A percentile compares a stretch with the other conserved stretches of the same genome.
Evolutionary conservation across 2,888 invertebrate species (phyloP).

Genomic region (Dysmachus trigonus): DNA sequence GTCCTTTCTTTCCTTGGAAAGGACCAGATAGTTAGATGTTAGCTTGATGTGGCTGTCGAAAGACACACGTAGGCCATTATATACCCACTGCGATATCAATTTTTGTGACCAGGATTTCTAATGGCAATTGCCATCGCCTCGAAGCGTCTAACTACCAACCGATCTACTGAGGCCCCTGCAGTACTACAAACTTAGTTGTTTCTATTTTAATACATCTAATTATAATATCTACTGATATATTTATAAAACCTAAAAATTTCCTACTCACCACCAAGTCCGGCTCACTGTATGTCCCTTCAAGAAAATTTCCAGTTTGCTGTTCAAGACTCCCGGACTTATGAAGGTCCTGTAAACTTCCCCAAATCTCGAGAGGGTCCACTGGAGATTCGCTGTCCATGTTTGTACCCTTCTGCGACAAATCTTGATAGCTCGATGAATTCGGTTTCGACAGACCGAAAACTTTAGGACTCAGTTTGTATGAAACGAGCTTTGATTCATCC

Average conservation of each 20-base stretch:
- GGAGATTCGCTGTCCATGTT: slow-evolving; percentile 56
- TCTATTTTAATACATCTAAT: too few species aligned
- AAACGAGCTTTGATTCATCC: slow-evolving; percentile 54
- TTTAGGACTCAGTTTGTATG: slow-evolving; percentile 73
- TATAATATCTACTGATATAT: not conserved
- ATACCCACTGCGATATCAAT: too few species aligned
- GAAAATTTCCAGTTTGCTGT: slow-evolving; percentile 34
- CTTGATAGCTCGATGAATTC: slow-evolving; percentile 60
- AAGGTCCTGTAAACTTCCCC: slow-evolving; percentile 75
- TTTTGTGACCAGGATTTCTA: too few species aligned
- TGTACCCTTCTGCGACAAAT: slow-evolving; percentile 56
- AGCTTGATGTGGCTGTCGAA: too few species aligned
- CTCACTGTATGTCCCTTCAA: slow-evolving; percentile 72
- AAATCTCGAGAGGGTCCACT: slow-evolving; percentile 61
- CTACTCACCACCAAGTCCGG: slow-evolving; percentile 70
- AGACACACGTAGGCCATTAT: too few species aligned
- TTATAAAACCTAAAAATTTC: not conserved
- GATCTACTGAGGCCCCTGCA: too few species aligned
- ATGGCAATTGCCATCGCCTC: too few species aligned
- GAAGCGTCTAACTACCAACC: too few species aligned
- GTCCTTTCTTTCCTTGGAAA: too few species aligned
- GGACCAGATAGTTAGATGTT: too few species aligned
- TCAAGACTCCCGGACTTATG: slow-evolving; percentile 52
- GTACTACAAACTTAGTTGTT: too few species aligned
- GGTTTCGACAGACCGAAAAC: slow-evolving; percentile 67